Conservation (phyloP, 2,888 invertebrate species). For the Dasypolia templi region DNA sequence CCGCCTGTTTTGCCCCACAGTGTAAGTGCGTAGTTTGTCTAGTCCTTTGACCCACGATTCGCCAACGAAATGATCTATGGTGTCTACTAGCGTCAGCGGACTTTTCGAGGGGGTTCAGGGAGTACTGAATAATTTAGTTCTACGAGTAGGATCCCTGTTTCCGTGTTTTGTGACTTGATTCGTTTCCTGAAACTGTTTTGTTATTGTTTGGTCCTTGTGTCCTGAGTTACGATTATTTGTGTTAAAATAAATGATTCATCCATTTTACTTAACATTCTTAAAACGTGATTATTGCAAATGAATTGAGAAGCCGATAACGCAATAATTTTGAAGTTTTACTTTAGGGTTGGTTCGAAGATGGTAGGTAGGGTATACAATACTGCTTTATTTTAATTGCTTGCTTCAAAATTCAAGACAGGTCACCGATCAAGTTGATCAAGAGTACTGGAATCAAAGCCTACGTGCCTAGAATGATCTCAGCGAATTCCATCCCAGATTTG, state of each 20-base stretch:
- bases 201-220: constrained; percentile 4
- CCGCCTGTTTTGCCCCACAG: constrained; percentile 61
- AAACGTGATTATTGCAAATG: neutral
- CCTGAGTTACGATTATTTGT: neutral
- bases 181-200: constrained; percentile 21
- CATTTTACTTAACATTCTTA: neutral
- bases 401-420: constrained; percentile 72
- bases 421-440: constrained; percentile 77
- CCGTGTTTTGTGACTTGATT: neutral
- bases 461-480: constrained; percentile 77
- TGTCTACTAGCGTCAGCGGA: constrained; percentile 63
- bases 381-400: constrained; percentile 64
- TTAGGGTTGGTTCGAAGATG: neutral
- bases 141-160: constrained; percentile 5
- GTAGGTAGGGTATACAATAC: constrained; percentile 5
- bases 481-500: constrained; percentile 69
- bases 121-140: constrained; percentile 37
- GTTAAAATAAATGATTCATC: neutral
- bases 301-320: neutral
- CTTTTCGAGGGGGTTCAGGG: constrained; percentile 20
- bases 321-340: neutral
- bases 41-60: constrained; percentile 79
- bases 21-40: constrained; percentile 77
- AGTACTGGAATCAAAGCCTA: constrained; percentile 81
- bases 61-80: constrained; percentile 62